These are phyloP conservation scores for Oreohelix idahoensis DNA, from an alignment of 1,140 invertebrate genomes.

Conservation along the genomic window DNA sequence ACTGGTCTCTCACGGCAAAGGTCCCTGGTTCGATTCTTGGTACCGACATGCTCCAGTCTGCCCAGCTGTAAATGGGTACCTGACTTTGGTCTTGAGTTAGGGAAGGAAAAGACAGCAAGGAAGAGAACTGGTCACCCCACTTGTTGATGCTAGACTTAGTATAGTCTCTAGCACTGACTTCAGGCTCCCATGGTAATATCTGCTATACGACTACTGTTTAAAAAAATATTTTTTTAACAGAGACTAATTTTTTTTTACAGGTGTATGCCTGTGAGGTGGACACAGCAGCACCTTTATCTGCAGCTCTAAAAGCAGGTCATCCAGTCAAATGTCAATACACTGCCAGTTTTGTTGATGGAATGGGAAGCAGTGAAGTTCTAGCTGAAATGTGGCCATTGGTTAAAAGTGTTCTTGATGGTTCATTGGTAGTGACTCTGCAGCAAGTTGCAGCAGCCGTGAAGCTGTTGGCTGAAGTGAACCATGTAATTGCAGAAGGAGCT, in stretches of 20 bases:
- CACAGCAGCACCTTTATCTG: slow-evolving; percentile 60
- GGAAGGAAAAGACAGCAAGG: no score
- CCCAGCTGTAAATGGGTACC: no score
- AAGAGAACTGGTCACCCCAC: no score
- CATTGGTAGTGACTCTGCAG: slow-evolving; percentile 58
- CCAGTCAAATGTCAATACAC: slow-evolving; percentile 49
- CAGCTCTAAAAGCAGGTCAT: slow-evolving; percentile 53
- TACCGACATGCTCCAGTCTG: no score
- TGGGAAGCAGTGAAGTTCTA: slow-evolving; percentile 61
- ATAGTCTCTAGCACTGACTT: no score
- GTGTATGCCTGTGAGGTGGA: slow-evolving; percentile 66
- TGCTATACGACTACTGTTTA: no score
- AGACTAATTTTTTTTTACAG: slow-evolving; percentile 8
- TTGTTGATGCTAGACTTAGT: no score
- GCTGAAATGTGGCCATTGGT: slow-evolving; percentile 66
- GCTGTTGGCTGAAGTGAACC: slow-evolving; percentile 59
- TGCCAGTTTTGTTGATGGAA: slow-evolving; percentile 65
- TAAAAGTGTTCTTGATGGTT: slow-evolving; percentile 52
- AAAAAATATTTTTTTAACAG: no score
- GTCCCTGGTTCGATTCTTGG: no score
- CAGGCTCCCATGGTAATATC: no score
- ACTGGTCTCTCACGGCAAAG: no score
- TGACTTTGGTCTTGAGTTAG: no score
- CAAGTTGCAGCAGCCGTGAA: slow-evolving; percentile 61
- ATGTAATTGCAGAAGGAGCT: slow-evolving; percentile 65